Percentiles rank a stretch among this genome's conserved stretches.
Conservation (phyloP, 2,797 vertebrate species). For the Gambelia wislizenii region DNA sequence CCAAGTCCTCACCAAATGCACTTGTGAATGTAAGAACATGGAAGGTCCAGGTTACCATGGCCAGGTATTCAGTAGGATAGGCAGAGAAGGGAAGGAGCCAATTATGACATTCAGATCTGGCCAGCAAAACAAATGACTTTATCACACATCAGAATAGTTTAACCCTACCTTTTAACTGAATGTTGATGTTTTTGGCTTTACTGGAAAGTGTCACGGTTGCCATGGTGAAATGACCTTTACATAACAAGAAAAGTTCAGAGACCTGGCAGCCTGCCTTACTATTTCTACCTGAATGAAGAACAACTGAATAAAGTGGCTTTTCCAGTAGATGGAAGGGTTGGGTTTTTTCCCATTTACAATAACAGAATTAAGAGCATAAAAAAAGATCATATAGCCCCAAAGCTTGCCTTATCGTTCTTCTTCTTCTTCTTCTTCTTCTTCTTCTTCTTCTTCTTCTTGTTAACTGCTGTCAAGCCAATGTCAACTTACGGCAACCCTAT, state of each 20-base stretch:
- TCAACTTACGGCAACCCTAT: no score
- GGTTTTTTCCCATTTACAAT: neutral
- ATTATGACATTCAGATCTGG: neutral
- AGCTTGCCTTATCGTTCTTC: neutral
- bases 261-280: slow-evolving; percentile 18
- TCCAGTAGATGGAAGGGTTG: neutral
- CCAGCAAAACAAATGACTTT: neutral
- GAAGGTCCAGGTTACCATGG: neutral
- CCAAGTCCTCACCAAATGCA: no score
- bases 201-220: slow-evolving; percentile 32
- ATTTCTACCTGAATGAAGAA: neutral
- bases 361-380: neutral
- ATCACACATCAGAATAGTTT: neutral
- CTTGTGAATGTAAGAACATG: neutral
- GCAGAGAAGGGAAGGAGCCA: neutral
- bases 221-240: slow-evolving; percentile 26
- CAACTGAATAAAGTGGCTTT: fast-evolving
- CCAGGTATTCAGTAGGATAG: neutral
- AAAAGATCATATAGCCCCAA: neutral
- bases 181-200: slow-evolving; percentile 26
- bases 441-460: neutral
- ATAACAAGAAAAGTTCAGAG: slow-evolving; percentile 41
- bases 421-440: no score
- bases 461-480: neutral
- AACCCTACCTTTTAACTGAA: slow-evolving; percentile 18